These are phyloP conservation scores for Hoplias malabaricus DNA, from an alignment of 2,113 vertebrate genomes.

Conservation along the genomic window DNA sequence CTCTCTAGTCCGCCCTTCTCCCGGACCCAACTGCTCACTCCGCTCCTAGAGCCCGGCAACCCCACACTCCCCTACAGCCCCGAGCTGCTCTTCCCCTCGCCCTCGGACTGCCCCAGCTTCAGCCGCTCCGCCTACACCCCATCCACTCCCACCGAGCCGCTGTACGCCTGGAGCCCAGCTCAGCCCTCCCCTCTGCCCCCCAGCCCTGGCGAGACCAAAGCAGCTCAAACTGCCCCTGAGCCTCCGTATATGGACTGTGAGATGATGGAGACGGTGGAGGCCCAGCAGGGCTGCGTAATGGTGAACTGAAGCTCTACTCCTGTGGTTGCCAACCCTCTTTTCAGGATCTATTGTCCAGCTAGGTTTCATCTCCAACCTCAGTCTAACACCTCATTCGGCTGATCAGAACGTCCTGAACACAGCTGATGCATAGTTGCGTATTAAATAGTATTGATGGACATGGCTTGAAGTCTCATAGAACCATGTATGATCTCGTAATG, in stretches of 20 bases:
- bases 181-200: constrained; percentile 43
- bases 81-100: constrained; percentile 56
- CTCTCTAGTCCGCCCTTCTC: constrained; percentile 59
- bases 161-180: constrained; percentile 70
- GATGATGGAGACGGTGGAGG: constrained; percentile 96
- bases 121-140: constrained; percentile 3
- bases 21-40: constrained; percentile 64
- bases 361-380: not conserved
- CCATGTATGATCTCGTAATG: too few relatives aligned
- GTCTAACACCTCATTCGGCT: not conserved
- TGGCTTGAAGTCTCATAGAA: too few relatives aligned
- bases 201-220: not conserved
- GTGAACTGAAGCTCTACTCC: constrained; percentile 51
- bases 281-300: constrained; percentile 89
- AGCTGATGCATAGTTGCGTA: too few relatives aligned
- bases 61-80: constrained; percentile 57
- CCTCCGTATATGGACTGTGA: constrained; percentile 86
- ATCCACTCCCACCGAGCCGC: constrained; percentile 57
- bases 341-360: not conserved
- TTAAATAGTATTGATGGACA: too few relatives aligned
- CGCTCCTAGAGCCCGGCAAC: constrained; percentile 69
- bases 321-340: constrained; percentile 23
- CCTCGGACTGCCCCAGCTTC: constrained; percentile 71
- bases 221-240: constrained; percentile 72
- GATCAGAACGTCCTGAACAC: too few relatives aligned